phyloP scores from a whole-genome alignment of 2,888 invertebrate species.

The Caprella mutica region DNA sequence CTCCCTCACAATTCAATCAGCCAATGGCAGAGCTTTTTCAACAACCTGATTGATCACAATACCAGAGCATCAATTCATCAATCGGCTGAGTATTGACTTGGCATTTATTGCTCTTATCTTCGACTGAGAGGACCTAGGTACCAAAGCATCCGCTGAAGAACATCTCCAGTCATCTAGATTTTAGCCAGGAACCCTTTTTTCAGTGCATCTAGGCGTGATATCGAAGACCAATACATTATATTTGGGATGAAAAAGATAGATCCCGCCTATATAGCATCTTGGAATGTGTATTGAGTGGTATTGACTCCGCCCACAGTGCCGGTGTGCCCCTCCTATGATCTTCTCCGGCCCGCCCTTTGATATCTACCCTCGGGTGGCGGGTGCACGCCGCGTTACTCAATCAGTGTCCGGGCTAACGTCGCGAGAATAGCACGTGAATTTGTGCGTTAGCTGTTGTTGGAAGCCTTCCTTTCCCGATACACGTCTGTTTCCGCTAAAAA shows the following conservation, averaged over 20 bases:
- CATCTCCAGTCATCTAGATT: no score
- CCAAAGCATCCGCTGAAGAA: no score
- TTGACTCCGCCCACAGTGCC: conserved; percentile 10
- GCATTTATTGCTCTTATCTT: no score
- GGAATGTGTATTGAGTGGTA: conserved; percentile 9
- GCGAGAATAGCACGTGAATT: conserved; percentile 7
- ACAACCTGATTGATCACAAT: conserved; percentile 9
- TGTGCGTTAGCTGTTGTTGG: no score
- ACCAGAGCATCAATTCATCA: conserved; percentile 9
- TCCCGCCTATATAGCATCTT: conserved; percentile 12
- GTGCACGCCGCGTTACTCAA: conserved; percentile 10
- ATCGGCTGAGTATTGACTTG: no score
- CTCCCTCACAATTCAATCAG: conserved; percentile 4
- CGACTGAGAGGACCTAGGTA: no score
- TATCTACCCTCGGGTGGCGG: conserved; percentile 10
- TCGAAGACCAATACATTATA: conserved; percentile 5
- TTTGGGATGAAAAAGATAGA: conserved; percentile 8
- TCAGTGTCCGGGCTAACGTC: conserved; percentile 13
- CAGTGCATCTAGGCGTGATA: no score
- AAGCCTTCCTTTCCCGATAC: no score
- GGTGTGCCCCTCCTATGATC: not conserved
- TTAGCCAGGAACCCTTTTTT: no score
- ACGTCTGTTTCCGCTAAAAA: no score
- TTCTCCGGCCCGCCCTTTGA: conserved; percentile 7
- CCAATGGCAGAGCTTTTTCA: conserved; percentile 3